Conservation (phyloP, 2,888 invertebrate genomes). For the Agriotes lineatus region DNA sequence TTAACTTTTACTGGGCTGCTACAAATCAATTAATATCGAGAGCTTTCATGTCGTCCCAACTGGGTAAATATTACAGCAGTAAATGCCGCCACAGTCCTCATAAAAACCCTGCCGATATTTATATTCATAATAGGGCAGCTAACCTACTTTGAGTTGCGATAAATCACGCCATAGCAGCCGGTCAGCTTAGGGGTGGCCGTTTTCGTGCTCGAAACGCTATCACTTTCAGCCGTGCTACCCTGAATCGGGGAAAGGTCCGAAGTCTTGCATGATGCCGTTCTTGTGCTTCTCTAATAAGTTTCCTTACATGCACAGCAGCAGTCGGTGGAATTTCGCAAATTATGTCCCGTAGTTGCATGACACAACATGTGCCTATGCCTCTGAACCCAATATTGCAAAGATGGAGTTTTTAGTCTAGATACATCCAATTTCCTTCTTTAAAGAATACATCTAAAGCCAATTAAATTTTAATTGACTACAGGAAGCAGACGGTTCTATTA, state of each 20-base stretch:
- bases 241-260: constrained; percentile 34
- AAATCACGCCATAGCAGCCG: constrained; percentile 50
- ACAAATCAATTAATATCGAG: not conserved
- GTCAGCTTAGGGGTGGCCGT: constrained; percentile 33
- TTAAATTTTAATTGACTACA: too few species aligned
- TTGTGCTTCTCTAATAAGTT: constrained; percentile 27
- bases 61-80: not conserved
- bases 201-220: constrained; percentile 21
- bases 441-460: not conserved
- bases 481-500: too few species aligned
- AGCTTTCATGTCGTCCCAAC: not conserved
- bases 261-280: constrained; percentile 35
- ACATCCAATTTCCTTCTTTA: too few species aligned
- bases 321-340: not conserved
- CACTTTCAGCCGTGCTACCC: constrained; percentile 33
- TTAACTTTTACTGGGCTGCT: not conserved
- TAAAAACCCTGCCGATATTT: constrained; percentile 29
- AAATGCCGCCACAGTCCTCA: not conserved
- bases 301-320: constrained; percentile 14
- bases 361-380: not conserved
- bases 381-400: not conserved
- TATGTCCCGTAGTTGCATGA: not conserved
- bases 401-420: too few species aligned
- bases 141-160: constrained; percentile 50
- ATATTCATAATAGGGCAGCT: constrained; percentile 50